Base-by-base conservation (phyloP, 1,140 invertebrate species). In the Probaryconus sp. region DNA sequence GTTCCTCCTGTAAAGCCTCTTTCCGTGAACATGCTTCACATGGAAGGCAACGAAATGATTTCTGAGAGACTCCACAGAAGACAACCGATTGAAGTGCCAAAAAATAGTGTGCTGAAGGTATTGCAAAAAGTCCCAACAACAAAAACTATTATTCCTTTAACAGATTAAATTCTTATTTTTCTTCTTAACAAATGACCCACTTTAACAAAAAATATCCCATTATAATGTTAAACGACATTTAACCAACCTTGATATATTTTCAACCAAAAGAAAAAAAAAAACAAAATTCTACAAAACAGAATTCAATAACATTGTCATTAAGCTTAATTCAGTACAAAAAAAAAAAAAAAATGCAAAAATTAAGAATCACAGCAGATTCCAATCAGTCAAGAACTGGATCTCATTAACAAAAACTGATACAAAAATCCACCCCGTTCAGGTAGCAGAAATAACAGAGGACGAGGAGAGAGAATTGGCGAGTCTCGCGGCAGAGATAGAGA, bases 401-500 rank as follows among this genome's bases (percentile, higher is more conserved):
- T 5, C 10, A 30, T 24, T 24, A 4, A 4, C 7, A 24, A 24
- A 24, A 24, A n/a, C 21, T n/a, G 9, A 20, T n/a, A 35, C 14
- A 37, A 40, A 37, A 16, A 16, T 53, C 7, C 38, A 30, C 56
- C 68, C 18, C 10, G 63, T 73, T 16, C 37, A 84, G 81, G 33
- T 71, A 18, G 45, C 18, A 7, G 76, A 74, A 26, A 24, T 77
- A 16, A 73, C 69, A 1, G 48, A 79, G 14, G 77, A 70, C 3
- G 73, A 83, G 11, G 79, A 77, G 5, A 58, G 72, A 13, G 73
- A 78, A 16, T 17, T 75, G 17, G 65, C 76, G 17, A 79, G 70
- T 30, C 14, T 79, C 0, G 60, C 69, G 0, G 69, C 72, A n/a
- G 79, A 82, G 3, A 72, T 79, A 5, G 75, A 78, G 31, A 77